These are phyloP conservation scores for Agriopis leucophaearia DNA, from an alignment of 2,888 invertebrate species.

Conservation along the genomic window DNA sequence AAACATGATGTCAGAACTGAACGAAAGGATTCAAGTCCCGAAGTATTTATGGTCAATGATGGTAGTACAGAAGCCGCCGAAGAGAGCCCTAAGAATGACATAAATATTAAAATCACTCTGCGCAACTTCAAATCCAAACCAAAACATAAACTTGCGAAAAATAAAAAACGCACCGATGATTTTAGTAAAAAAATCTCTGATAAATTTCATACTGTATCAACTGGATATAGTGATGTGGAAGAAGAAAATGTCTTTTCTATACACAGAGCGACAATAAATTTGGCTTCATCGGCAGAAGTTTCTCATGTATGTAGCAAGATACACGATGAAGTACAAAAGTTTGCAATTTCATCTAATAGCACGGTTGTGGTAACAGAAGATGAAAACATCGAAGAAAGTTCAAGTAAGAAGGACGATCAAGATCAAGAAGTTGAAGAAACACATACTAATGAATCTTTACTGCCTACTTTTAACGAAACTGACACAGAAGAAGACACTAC, in stretches of 20 bases:
- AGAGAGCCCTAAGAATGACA: constrained; percentile 60
- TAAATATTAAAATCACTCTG: constrained; percentile 71
- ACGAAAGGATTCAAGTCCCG: constrained; percentile 50
- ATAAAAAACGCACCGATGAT: constrained; percentile 48
- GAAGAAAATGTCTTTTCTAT: constrained; percentile 58
- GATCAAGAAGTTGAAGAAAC: constrained; percentile 36
- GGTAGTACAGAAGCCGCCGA: constrained; percentile 44
- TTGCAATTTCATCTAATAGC: constrained; percentile 41
- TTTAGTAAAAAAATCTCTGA: constrained; percentile 66
- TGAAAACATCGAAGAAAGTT: constrained; percentile 27
- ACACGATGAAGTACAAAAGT: constrained; percentile 36
- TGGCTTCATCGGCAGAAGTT: constrained; percentile 55
- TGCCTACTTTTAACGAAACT: constrained; percentile 37
- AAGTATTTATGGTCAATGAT: constrained; percentile 60
- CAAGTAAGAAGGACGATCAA: constrained; percentile 35
- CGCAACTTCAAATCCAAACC: constrained; percentile 60
- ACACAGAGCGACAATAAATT: constrained; percentile 62
- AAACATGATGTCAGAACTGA: constrained; percentile 24
- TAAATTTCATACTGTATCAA: constrained; percentile 71
- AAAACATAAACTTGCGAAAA: constrained; percentile 46
- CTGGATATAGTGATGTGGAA: constrained; percentile 62
- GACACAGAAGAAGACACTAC: constrained; percentile 44
- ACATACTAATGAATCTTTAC: constrained; percentile 37
- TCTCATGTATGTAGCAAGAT: constrained; percentile 40
- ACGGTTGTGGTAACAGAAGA: constrained; percentile 38